Percentiles rank a stretch among this genome's conserved stretches.
phyloP scores from a whole-genome alignment of 2,797 vertebrate genomes.

The Zenarchopterus dispar region DNA sequence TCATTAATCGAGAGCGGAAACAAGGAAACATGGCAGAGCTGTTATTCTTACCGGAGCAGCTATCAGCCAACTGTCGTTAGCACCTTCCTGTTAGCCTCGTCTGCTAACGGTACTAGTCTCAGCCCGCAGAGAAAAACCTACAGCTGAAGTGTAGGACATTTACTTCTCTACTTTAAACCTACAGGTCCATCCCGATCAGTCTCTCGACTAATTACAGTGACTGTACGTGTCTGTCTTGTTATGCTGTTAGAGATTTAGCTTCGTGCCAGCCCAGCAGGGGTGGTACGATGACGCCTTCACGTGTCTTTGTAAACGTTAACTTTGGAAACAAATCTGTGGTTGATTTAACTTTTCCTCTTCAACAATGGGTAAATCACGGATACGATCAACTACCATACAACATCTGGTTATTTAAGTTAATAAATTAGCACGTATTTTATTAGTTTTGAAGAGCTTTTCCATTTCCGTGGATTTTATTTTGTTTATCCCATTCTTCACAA shows the following conservation, averaged over 20 bases:
- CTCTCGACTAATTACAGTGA: not conserved
- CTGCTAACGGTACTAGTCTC: slow-evolving; percentile 28
- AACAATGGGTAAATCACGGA: too few relatives aligned
- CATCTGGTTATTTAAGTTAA: too few relatives aligned
- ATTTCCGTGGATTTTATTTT: too few relatives aligned
- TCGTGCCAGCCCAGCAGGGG: slow-evolving; percentile 56
- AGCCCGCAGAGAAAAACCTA: slow-evolving; percentile 6
- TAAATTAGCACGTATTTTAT: too few relatives aligned
- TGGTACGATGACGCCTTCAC: slow-evolving; percentile 64
- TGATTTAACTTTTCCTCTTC: too few relatives aligned
- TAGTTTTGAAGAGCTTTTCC: too few relatives aligned
- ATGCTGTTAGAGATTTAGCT: slow-evolving; percentile 53
- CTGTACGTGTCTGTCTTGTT: slow-evolving; percentile 30
- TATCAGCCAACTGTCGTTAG: slow-evolving; percentile 63
- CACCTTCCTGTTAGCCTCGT: slow-evolving; percentile 53
- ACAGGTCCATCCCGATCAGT: not conserved
- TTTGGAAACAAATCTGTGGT: not conserved
- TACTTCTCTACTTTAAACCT: not conserved
- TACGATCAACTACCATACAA: too few relatives aligned
- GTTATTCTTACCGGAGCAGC: slow-evolving; percentile 68
- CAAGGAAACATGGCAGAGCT: slow-evolving; percentile 61
- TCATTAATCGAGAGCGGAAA: slow-evolving; percentile 16
- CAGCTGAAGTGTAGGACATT: not conserved
- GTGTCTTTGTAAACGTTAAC: slow-evolving; percentile 31
- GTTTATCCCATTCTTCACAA: too few relatives aligned